These are phyloP conservation scores for Cyphomyrus plagiostoma DNA, from an alignment of 2,113 vertebrate species.

Conservation along the genomic window DNA sequence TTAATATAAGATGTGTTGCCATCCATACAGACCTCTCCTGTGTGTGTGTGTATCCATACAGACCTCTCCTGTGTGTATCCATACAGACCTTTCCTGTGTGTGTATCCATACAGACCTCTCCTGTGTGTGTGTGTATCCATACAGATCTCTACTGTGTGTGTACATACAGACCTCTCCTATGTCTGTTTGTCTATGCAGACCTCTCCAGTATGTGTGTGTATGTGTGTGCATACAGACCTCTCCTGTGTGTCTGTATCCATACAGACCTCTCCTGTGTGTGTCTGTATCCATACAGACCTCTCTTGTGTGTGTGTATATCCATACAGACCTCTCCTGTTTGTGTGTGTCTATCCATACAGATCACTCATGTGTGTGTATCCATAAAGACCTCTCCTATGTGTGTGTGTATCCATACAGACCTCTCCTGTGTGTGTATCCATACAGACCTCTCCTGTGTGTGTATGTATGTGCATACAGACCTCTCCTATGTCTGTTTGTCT, in stretches of 20 bases:
- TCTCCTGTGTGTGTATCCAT: not conserved
- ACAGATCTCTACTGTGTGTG: not conserved
- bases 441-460: slow-evolving; percentile 74
- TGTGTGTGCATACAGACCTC: not conserved
- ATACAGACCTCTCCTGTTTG: no score
- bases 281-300: no score
- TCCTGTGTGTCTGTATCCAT: not conserved
- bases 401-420: no score
- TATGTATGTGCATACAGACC: no score
- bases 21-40: not conserved
- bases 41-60: slow-evolving; percentile 36
- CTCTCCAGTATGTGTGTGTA: not conserved
- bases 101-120: not conserved
- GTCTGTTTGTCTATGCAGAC: not conserved
- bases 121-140: not conserved
- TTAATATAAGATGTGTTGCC: not conserved
- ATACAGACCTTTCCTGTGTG: not conserved
- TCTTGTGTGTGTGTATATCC: not conserved
- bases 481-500: not conserved
- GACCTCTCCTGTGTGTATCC: slow-evolving; percentile 69
- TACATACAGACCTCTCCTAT: slow-evolving; percentile 74
- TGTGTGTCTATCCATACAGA: not conserved
- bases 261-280: not conserved
- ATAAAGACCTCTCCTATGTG: not conserved
- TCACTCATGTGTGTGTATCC: not conserved